Conservation (phyloP, 35 echinoderm and acorn worm species). For the Lytechinus variegatus region DNA sequence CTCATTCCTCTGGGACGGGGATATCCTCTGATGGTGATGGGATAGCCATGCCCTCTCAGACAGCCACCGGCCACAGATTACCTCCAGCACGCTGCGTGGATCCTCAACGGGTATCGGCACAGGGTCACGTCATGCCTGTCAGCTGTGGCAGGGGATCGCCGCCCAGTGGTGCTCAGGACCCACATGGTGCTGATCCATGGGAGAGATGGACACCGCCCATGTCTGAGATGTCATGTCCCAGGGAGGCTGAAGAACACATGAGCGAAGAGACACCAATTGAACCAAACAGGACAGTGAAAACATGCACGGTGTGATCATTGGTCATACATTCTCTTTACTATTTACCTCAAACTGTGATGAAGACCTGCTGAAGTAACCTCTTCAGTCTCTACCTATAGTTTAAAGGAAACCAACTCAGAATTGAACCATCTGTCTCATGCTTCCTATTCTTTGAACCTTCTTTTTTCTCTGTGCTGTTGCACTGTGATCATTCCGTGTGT, state of each 20-base stretch:
- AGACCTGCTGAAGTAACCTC: neutral
- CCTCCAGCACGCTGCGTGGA: conserved; percentile 33
- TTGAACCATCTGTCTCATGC: neutral
- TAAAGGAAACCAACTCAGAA: conserved; percentile 39
- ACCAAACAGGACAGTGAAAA: conserved; percentile 31
- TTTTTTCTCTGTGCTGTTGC: neutral
- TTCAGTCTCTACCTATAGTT: neutral
- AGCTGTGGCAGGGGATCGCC: conserved; percentile 6
- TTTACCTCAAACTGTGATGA: neutral
- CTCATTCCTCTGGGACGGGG: neutral
- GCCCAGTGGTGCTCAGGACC: neutral
- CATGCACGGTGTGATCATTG: conserved; percentile 13
- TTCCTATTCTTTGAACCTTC: neutral
- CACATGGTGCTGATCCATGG: conserved; percentile 17
- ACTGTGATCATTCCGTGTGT: neutral
- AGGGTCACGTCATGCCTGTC: conserved; percentile 1
- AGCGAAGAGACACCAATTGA: neutral
- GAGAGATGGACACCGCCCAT: conserved; percentile 11
- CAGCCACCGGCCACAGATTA: conserved; percentile 32
- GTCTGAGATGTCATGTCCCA: neutral
- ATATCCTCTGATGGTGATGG: neutral
- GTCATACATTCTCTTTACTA: neutral
- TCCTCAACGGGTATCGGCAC: conserved; percentile 30
- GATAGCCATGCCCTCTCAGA: neutral
- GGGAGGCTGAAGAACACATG: neutral